Percentiles rank a stretch among this genome's conserved stretches.
phyloP scores from a whole-genome alignment of 2,888 invertebrate genomes.

The Drosophila buzzatii region DNA sequence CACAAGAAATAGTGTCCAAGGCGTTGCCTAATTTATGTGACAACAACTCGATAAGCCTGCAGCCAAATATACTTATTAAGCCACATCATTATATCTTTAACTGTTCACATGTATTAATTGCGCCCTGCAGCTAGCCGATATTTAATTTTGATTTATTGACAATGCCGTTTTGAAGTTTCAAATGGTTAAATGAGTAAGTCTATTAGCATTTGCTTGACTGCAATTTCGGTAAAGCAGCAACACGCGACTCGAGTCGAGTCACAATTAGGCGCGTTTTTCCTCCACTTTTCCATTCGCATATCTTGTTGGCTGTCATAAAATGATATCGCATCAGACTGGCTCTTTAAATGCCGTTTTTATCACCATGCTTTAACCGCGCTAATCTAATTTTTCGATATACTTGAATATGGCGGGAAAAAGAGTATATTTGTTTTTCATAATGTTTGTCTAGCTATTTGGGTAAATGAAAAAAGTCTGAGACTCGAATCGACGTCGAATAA shows the following conservation, averaged over 20 bases:
- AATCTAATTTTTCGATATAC: constrained; percentile 1
- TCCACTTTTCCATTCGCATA: constrained; percentile 37
- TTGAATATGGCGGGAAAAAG: too few relatives aligned
- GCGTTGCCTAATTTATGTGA: constrained; percentile 56
- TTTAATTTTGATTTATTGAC: constrained; percentile 31
- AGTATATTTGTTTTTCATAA: not conserved
- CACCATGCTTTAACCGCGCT: not conserved
- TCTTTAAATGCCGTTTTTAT: constrained; percentile 43
- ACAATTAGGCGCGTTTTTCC: constrained; percentile 38
- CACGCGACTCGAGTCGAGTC: constrained; percentile 13
- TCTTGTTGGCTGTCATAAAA: constrained; percentile 40
- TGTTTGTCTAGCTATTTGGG: not conserved
- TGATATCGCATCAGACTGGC: constrained; percentile 13
- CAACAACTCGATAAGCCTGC: constrained; percentile 44
- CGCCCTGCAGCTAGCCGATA: constrained; percentile 16
- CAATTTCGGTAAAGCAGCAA: not conserved
- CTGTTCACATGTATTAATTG: constrained; percentile 42
- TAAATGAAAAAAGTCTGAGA: not conserved
- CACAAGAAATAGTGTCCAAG: constrained; percentile 24
- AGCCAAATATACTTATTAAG: constrained; percentile 46
- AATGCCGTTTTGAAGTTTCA: not conserved
- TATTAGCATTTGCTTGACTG: not conserved
- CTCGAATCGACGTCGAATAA: not conserved
- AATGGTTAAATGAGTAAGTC: not conserved
- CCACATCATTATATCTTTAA: constrained; percentile 55